phyloP scores from a whole-genome alignment of 2,113 vertebrate genomes.

The Brachyhypopomus occidentalis region DNA sequence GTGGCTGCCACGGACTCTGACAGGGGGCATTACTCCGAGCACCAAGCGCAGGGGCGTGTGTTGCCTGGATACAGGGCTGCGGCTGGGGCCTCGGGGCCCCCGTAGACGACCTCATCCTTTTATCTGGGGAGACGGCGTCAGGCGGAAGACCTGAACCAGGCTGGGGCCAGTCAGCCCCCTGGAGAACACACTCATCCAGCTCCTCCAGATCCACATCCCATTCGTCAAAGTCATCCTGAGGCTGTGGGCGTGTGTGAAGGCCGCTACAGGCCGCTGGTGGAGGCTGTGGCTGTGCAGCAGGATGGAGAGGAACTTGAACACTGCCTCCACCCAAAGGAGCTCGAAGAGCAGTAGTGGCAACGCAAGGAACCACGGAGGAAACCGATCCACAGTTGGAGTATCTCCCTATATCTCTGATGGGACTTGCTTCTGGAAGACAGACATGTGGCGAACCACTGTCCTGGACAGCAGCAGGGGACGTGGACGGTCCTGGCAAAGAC shows the following conservation, averaged over 20 bases:
- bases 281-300: constrained; percentile 5
- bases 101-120: constrained; percentile 53
- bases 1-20: constrained; percentile 32
- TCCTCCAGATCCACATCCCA: constrained; percentile 78
- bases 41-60: neutral
- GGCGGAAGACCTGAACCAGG: constrained; percentile 4
- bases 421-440: neutral
- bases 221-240: constrained; percentile 76
- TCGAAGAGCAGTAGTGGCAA: neutral
- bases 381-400: constrained; percentile 10
- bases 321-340: neutral
- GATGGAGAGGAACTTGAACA: constrained; percentile 27
- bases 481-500: constrained; percentile 21
- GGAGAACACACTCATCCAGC: constrained; percentile 68
- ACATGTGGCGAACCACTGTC: neutral
- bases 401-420: constrained; percentile 8
- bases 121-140: constrained; percentile 48
- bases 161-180: constrained; percentile 22
- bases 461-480: constrained; percentile 37
- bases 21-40: constrained; percentile 6
- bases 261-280: neutral
- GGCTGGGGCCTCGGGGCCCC: constrained; percentile 30
- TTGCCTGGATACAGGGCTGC: neutral
- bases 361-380: neutral
- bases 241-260: constrained; percentile 8